Percentiles rank a stretch among this genome's conserved stretches.
phyloP scores from a whole-genome alignment of 23 tunicate species.

The Trididemnum miniatum region DNA sequence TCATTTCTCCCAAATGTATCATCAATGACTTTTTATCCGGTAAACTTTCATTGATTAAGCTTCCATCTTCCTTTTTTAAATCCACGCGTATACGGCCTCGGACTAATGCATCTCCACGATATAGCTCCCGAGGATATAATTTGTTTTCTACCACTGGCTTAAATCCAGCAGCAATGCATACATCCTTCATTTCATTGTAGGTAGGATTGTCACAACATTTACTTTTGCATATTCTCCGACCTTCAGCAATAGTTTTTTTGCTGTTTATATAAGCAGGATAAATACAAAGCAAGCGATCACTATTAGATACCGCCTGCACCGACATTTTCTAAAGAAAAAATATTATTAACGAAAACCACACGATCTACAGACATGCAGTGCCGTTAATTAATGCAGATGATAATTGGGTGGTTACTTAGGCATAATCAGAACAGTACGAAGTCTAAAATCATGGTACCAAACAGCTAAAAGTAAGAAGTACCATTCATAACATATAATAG shows the following conservation, averaged over 20 bases:
- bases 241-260: conserved; percentile 79
- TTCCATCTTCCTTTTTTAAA: conserved; percentile 52
- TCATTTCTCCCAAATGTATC: conserved; percentile 72
- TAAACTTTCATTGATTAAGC: conserved; percentile 39
- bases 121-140: conserved; percentile 77
- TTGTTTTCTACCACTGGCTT: conserved; percentile 82
- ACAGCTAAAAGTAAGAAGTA: too few species aligned
- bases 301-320: background rate
- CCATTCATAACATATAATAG: too few species aligned
- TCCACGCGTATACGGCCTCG: conserved; percentile 72
- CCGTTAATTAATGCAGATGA: too few species aligned
- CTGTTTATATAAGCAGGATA: conserved; percentile 92
- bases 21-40: conserved; percentile 56
- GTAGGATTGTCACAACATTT: conserved; percentile 88
- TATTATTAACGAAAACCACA: too few species aligned
- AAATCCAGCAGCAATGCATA: conserved; percentile 64
- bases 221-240: conserved; percentile 73
- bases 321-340: too few species aligned
- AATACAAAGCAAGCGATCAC: conserved; percentile 60
- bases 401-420: too few species aligned
- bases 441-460: too few species aligned
- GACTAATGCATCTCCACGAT: conserved; percentile 46
- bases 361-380: too few species aligned
- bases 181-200: conserved; percentile 77
- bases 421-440: too few species aligned